A percentile compares a stretch with the other conserved stretches of the same genome.
phyloP scores from a whole-genome alignment of 2,888 invertebrate genomes.

The Sarcophaga rosellei region DNA sequence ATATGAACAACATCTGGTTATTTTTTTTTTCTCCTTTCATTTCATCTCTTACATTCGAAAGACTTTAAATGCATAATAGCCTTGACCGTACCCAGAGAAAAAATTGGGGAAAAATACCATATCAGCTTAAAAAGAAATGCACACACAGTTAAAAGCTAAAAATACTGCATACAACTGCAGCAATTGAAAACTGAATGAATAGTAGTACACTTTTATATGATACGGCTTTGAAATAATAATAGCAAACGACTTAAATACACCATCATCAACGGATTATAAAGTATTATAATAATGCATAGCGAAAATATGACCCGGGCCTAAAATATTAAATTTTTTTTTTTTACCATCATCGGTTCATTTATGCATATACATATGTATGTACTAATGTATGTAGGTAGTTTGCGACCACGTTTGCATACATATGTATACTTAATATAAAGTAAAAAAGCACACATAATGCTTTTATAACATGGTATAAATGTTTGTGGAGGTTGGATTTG shows the following conservation, averaged over 20 bases:
- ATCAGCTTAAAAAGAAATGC: constrained; percentile 36
- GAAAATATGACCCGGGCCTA: background rate
- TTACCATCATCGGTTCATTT: constrained; percentile 1
- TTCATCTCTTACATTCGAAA: too few species aligned
- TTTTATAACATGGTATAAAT: too few species aligned
- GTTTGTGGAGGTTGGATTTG: too few species aligned
- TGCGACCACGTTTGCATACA: background rate
- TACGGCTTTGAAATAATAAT: too few species aligned
- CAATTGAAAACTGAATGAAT: too few species aligned
- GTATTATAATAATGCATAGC: background rate
- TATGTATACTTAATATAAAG: too few species aligned
- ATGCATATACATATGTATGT: background rate
- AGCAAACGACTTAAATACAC: too few species aligned
- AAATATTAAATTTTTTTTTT: background rate
- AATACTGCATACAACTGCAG: background rate
- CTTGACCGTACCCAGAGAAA: constrained; percentile 49
- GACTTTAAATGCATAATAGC: constrained; percentile 35
- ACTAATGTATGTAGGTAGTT: constrained; percentile 3
- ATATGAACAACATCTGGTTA: constrained; percentile 34
- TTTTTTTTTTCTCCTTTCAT: background rate
- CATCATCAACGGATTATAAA: too few species aligned
- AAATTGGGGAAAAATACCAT: constrained; percentile 2
- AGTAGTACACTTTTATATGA: too few species aligned
- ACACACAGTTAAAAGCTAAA: background rate
- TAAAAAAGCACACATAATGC: too few species aligned